Base-by-base conservation (phyloP, 2,888 invertebrate species). In the Clitarchus hookeri region DNA sequence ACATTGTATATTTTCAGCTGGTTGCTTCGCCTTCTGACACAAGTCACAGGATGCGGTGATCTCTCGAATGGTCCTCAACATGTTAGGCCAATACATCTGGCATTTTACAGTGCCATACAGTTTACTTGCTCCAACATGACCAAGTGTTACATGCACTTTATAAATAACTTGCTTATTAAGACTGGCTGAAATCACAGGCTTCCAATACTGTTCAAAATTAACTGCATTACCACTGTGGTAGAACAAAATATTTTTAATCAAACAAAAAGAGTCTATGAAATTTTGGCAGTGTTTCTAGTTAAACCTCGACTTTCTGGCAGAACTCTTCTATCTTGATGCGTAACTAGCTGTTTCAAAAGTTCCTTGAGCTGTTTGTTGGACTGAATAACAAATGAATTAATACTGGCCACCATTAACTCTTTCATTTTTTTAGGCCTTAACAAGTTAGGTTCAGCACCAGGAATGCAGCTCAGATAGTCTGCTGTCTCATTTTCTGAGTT, bases 191-290 rank as follows among this genome's bases (percentile, higher is more conserved):
- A 65, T 23, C 8, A 65, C 65, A 4, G 23, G 23, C 16, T 65
- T 65, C 65, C 65, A 65, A 12, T 12, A 65, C 8, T 65, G 0
- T 2, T 65, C 65, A 6, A 65, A 6, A 3, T 0, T 0, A 0
- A 0, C 16, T 4, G 0, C 16, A 1, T 0, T 1, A 4, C 0
- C 2, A 3, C 1, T 23, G 3, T 65, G 65, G 0, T 8, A 8
- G 16, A 23, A 65, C 0, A 65, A 23, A 65, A 12, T 65, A 0
- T 23, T 23, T 1, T 65, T 23, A 4, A n/a, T n/a, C n/a, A n/a
- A n/a, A n/a, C n/a, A n/a, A n/a, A n/a, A n/a, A n/a, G n/a, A n/a
- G n/a, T n/a, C n/a, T n/a, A n/a, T n/a, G n/a, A n/a, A n/a, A n/a
- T n/a, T n/a, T n/a, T n/a, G n/a, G n/a, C n/a, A n/a, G n/a, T n/a